Evolutionary conservation across 2,113 vertebrate genomes (phyloP).

Genomic region (Neotoma lepida): DNA sequence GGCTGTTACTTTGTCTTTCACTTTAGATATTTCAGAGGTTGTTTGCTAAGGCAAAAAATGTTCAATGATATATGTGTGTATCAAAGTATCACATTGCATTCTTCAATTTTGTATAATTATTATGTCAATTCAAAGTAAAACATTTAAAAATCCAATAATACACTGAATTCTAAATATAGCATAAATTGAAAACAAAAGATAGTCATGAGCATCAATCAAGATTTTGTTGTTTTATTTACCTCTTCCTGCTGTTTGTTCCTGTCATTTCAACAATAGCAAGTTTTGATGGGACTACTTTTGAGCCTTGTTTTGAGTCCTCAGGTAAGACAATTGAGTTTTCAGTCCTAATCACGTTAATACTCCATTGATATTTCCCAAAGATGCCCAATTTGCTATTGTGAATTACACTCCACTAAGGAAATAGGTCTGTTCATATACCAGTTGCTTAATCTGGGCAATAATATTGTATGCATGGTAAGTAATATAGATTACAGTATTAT

Average conservation of each 20-base stretch:
- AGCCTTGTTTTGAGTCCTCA: not conserved
- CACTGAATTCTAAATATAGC: not conserved
- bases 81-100: not conserved
- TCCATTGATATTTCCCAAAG: constrained; percentile 17
- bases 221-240: not conserved
- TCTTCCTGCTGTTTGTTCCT: not conserved
- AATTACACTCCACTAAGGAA: not conserved
- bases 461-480: not conserved
- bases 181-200: not conserved
- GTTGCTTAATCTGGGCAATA: constrained; percentile 24
- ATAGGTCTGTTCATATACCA: not conserved
- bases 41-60: not conserved
- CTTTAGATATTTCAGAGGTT: constrained; percentile 16
- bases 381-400: not conserved
- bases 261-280: not conserved
- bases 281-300: constrained; percentile 3
- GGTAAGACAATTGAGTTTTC: not conserved
- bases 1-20: constrained; percentile 9
- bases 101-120: not conserved
- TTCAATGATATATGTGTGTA: not conserved
- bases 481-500: not conserved
- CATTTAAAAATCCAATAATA: not conserved
- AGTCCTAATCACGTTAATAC: constrained; percentile 4
- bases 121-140: not conserved
- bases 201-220: not conserved